phyloP scores from a whole-genome alignment of 2,888 invertebrate genomes.

The Craniophora ligustri region DNA sequence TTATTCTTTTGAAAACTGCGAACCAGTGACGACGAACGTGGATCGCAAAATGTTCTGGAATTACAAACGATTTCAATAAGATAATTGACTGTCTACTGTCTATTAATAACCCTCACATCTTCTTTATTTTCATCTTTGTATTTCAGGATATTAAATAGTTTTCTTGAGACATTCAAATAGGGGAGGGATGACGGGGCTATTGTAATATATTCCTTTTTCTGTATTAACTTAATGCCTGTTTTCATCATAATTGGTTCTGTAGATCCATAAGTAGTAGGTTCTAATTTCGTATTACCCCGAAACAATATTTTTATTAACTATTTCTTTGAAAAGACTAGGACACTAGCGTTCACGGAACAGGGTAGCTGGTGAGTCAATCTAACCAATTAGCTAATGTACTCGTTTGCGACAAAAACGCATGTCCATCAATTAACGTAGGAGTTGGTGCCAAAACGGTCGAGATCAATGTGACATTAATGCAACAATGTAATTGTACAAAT shows the following conservation, averaged over 20 bases:
- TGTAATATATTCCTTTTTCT: too few species aligned
- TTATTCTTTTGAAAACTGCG: background rate
- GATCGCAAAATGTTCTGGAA: background rate
- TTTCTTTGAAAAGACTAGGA: constrained; percentile 11
- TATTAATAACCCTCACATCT: too few species aligned
- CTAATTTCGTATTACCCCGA: too few species aligned
- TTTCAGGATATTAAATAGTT: too few species aligned
- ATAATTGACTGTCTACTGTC: too few species aligned
- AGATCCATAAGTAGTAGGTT: too few species aligned
- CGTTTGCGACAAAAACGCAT: constrained; percentile 35
- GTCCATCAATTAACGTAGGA: constrained; percentile 37
- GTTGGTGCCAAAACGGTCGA: constrained; percentile 44
- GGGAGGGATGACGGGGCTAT: too few species aligned
- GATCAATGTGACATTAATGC: constrained; percentile 37
- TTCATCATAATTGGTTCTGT: too few species aligned
- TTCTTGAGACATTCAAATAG: too few species aligned
- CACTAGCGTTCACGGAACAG: constrained; percentile 7
- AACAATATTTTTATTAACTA: too few species aligned
- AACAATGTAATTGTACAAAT: constrained; percentile 34
- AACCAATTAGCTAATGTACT: constrained; percentile 33
- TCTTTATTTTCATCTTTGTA: too few species aligned
- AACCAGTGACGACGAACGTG: background rate
- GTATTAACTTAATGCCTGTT: too few species aligned
- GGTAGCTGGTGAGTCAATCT: constrained; percentile 20
- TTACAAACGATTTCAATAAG: background rate